These are phyloP conservation scores for Tyria jacobaeae DNA, from an alignment of 2,888 invertebrate species.

Conservation along the genomic window DNA sequence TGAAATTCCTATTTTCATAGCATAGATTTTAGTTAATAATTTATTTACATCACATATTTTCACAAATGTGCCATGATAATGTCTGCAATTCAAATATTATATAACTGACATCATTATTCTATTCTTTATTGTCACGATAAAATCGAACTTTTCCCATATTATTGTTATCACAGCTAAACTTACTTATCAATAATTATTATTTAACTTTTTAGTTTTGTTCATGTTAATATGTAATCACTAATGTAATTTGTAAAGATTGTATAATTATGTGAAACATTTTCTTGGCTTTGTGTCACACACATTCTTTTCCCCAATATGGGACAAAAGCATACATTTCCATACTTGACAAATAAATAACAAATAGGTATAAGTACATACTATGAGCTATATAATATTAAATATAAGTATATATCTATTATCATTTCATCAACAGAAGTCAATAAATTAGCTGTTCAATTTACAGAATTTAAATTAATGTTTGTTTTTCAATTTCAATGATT, in stretches of 20 bases:
- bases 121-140: slow-evolving; percentile 48
- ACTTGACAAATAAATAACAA: slow-evolving; percentile 30
- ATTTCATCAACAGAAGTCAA: slow-evolving; percentile 41
- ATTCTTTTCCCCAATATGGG: slow-evolving; percentile 18
- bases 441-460: slow-evolving; percentile 41
- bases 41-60: too few species aligned
- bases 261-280: slow-evolving; percentile 11
- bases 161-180: slow-evolving; percentile 51
- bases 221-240: slow-evolving; percentile 39
- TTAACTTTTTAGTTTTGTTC: slow-evolving; percentile 16
- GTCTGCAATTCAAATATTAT: neutral
- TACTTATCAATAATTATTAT: slow-evolving; percentile 35
- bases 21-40: too few species aligned
- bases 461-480: slow-evolving; percentile 16
- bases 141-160: slow-evolving; percentile 36
- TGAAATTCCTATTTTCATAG: too few species aligned
- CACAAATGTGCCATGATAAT: neutral
- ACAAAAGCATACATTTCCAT: slow-evolving; percentile 2
- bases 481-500: slow-evolving; percentile 16
- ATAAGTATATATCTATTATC: slow-evolving; percentile 32
- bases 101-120: slow-evolving; percentile 11
- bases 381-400: slow-evolving; percentile 50
- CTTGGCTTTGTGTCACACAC: slow-evolving; percentile 36
- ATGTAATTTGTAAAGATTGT: slow-evolving; percentile 17
- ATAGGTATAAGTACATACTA: slow-evolving; percentile 58